Evolutionary conservation across 2,888 invertebrate genomes (phyloP), one percentile per base, ranked within the genome.

Genomic region (Salticus scenicus): DNA sequence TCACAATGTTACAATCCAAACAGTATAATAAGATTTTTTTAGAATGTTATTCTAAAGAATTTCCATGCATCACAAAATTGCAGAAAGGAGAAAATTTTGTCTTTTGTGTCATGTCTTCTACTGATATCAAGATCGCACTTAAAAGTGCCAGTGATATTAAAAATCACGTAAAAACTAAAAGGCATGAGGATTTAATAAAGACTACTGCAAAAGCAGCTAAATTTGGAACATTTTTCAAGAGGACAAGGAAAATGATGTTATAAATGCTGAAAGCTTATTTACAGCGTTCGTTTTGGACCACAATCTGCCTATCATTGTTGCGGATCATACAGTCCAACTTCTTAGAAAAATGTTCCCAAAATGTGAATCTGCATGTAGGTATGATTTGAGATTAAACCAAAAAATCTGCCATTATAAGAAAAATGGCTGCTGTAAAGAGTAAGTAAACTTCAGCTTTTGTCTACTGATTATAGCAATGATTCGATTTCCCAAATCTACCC

Each of bases 201-300:
- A 20, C 30, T 24, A 0, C 5, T 28, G 70, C 1, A 70, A 70
- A 33, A 41, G 20, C 20, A 17, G 7, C 7, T 1, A 37, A 37
- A 1, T 37, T 70, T 27, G 4, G 7, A 0, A 70, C 17, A 5
- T 71, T 42, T 28, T 71, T 42, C 47, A 42, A 71, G 0, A 2
- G 4, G 1, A 20, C 7, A 28, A 1, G n/a, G 71, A 47, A 10
- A 27, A n/a, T 42, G 47, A 42, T 24, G 71, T 71, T 5, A 42
- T 71, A 71, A 71, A 42, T 27, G 71, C 71, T 1, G 47, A 71
- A n/a, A 24, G 42, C 20, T 27, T 71, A 1, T 71, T 71, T 20
- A 47, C 47, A 24, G 10, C 71, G 0, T 71, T 71, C 27, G 20
- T 71, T 42, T 42, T 42, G 41, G 71, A 42, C 0, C 71, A 71